Conservation (phyloP, 2,888 invertebrate genomes). For the Eubasilissa splendida region DNA sequence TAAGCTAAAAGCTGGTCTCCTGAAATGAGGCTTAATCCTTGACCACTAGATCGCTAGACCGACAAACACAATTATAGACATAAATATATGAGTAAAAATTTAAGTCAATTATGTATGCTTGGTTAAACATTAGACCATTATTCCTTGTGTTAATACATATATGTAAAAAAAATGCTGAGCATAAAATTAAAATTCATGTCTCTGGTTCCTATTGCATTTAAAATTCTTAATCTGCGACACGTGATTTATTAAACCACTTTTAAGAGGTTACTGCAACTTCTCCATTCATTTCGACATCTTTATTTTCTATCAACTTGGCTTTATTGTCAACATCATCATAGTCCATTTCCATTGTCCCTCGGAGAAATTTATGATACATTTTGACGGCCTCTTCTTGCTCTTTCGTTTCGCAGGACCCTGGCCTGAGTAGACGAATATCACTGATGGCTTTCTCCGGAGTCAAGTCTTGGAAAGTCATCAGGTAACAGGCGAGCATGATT, state of each 20-base stretch:
- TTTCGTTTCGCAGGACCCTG: conserved; percentile 77
- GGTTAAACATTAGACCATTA: no score
- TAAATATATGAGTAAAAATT: no score
- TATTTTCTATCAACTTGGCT: neutral
- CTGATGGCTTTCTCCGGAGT: conserved; percentile 77
- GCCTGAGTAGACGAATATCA: conserved; percentile 73
- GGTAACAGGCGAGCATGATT: conserved; percentile 81
- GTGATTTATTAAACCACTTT: neutral
- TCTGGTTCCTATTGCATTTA: no score
- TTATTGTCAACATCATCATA: conserved; percentile 3
- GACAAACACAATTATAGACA: no score
- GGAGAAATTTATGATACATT: conserved; percentile 74
- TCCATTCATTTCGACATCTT: conserved; percentile 41
- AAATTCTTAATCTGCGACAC: no score
- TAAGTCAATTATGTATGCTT: no score
- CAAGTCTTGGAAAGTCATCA: conserved; percentile 75
- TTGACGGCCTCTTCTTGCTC: conserved; percentile 76
- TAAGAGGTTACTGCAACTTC: conserved; percentile 32
- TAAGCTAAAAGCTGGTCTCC: no score
- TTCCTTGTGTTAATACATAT: no score
- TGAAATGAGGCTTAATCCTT: no score
- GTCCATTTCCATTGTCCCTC: conserved; percentile 61
- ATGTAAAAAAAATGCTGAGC: no score
- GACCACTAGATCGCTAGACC: no score
- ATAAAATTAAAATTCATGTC: no score